phyloP scores from a whole-genome alignment of 1,140 invertebrate species.

The Periplaneta americana region DNA sequence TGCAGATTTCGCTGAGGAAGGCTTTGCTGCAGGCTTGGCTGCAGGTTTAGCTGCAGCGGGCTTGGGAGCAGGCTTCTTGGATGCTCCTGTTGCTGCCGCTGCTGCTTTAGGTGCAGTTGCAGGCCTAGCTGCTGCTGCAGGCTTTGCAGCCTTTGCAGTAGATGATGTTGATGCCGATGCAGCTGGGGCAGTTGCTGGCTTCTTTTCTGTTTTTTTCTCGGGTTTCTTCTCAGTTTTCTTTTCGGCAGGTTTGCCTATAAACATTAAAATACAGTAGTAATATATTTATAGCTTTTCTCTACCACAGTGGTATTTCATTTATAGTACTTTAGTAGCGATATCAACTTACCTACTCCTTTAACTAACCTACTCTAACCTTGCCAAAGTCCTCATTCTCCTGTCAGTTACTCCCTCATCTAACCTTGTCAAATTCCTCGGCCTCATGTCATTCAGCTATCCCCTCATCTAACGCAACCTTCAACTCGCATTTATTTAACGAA shows the following conservation, averaged over 20 bases:
- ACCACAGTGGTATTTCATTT: too few relatives aligned
- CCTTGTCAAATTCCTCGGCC: too few relatives aligned
- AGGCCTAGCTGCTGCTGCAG: conserved; percentile 30
- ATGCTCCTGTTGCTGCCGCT: conserved; percentile 17
- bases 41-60: conserved; percentile 41
- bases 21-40: conserved; percentile 48
- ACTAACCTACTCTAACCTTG: too few relatives aligned
- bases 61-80: conserved; percentile 39
- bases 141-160: conserved; percentile 32
- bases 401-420: too few relatives aligned
- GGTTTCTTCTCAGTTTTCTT: conserved; percentile 25
- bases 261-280: too few relatives aligned
- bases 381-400: too few relatives aligned
- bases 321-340: too few relatives aligned
- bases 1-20: conserved; percentile 39
- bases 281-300: too few relatives aligned
- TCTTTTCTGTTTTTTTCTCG: conserved; percentile 46
- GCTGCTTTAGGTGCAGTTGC: conserved; percentile 25
- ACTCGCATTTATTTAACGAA: too few relatives aligned
- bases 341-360: too few relatives aligned
- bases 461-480: too few relatives aligned
- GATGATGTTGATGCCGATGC: conserved; percentile 10
- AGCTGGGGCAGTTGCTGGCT: conserved; percentile 38
- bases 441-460: too few relatives aligned
- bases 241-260: neutral